These are phyloP conservation scores for Eugnorisma glareosa DNA, from an alignment of 2,888 invertebrate genomes.

Conservation along the genomic window DNA sequence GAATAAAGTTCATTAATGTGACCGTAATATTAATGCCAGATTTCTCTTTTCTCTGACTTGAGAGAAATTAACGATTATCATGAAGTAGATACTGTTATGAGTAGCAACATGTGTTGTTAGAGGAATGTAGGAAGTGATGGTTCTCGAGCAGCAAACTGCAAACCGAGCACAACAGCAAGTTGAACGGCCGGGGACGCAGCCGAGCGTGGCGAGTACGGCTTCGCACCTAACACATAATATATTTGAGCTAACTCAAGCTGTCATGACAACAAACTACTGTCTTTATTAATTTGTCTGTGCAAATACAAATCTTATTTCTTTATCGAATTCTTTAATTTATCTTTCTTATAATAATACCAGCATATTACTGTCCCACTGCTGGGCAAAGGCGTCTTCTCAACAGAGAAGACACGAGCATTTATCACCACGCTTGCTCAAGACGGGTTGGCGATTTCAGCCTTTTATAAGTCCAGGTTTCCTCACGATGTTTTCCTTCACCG, in stretches of 20 bases:
- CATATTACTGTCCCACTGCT: too few species aligned
- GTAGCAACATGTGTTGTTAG: conserved; percentile 66
- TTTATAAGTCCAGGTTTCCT: too few species aligned
- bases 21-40: conserved; percentile 34
- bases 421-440: too few species aligned
- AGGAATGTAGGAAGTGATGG: conserved; percentile 85
- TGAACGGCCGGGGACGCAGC: conserved; percentile 85
- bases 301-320: conserved; percentile 5
- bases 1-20: conserved; percentile 28
- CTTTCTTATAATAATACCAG: too few species aligned
- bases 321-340: not conserved
- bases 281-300: conserved; percentile 12
- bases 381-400: too few species aligned
- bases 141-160: conserved; percentile 81
- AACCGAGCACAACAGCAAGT: conserved; percentile 84
- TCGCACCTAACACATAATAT: conserved; percentile 74
- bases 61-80: conserved; percentile 42
- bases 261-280: conserved; percentile 35
- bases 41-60: conserved; percentile 48
- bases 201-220: conserved; percentile 83
- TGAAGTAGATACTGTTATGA: conserved; percentile 44
- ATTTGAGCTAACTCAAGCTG: conserved; percentile 52
- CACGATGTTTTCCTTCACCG: too few species aligned
- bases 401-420: too few species aligned
- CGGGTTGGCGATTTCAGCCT: too few species aligned